Conservation (phyloP, 2,797 vertebrate species). For the Enteromius viviparus region DNA sequence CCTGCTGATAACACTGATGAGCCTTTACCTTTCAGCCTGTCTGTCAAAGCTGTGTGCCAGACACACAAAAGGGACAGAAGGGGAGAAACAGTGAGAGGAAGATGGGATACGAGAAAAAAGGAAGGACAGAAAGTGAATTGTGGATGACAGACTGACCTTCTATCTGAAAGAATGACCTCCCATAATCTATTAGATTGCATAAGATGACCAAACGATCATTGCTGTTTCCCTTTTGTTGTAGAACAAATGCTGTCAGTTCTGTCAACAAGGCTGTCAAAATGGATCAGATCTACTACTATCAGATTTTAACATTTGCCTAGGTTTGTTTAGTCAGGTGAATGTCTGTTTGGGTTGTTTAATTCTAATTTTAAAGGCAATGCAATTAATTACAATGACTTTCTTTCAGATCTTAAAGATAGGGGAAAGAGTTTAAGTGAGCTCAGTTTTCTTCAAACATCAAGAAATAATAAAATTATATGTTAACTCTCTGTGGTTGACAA, state of each 20-base stretch:
- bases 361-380: not conserved
- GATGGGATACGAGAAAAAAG: slow-evolving; percentile 1
- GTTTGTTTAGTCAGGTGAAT: not conserved
- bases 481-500: too few relatives aligned
- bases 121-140: slow-evolving; percentile 34
- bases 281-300: not conserved
- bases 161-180: slow-evolving; percentile 40
- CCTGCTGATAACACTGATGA: slow-evolving; percentile 56
- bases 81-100: slow-evolving; percentile 18
- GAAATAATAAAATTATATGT: not conserved
- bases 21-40: slow-evolving; percentile 49
- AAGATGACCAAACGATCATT: slow-evolving; percentile 23
- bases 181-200: slow-evolving; percentile 48
- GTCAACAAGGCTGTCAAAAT: slow-evolving; percentile 29
- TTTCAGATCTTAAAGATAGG: not conserved
- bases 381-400: not conserved
- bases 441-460: not conserved
- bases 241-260: slow-evolving; percentile 2
- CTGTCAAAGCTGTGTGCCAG: slow-evolving; percentile 41
- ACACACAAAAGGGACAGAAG: slow-evolving; percentile 47
- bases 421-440: not conserved
- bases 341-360: not conserved
- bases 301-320: not conserved
- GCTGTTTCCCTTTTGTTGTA: slow-evolving; percentile 4
- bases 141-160: slow-evolving; percentile 56